Conservation (phyloP, 2,113 vertebrate species). For the Prionailurus viverrinus region DNA sequence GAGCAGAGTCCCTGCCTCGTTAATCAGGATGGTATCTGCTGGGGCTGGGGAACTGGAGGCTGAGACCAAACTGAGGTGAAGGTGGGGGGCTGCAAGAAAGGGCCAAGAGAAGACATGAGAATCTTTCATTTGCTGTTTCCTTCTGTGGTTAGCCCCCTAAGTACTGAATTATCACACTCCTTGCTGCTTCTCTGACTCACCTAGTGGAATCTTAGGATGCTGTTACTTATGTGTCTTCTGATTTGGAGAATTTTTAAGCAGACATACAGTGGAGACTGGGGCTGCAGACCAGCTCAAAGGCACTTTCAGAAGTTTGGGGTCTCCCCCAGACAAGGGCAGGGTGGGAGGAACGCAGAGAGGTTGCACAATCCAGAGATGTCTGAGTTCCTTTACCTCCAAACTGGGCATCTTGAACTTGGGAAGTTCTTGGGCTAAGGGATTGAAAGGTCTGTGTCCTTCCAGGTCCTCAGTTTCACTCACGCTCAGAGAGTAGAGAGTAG, state of each 20-base stretch:
- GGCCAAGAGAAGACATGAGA: background rate
- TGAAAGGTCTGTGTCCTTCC: background rate
- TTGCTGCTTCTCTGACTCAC: constrained; percentile 44
- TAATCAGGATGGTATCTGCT: background rate
- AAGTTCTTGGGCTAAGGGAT: background rate
- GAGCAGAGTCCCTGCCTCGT: background rate
- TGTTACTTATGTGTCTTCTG: constrained; percentile 31
- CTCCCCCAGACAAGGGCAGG: background rate
- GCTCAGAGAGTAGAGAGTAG: background rate
- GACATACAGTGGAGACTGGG: background rate
- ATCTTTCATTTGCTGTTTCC: background rate
- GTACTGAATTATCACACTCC: background rate
- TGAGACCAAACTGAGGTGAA: background rate
- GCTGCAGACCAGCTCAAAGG: background rate
- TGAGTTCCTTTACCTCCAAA: background rate
- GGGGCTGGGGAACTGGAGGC: background rate
- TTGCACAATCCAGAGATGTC: background rate
- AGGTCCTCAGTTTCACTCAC: background rate
- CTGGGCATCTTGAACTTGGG: background rate
- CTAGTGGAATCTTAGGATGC: constrained; percentile 51
- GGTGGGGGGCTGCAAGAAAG: background rate
- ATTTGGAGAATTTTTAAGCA: background rate
- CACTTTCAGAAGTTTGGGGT: background rate
- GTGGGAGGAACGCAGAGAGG: background rate
- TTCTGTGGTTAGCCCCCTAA: background rate